Evolutionary conservation across 2,113 vertebrate genomes (phyloP).

Genomic region (Taxidea taxus): DNA sequence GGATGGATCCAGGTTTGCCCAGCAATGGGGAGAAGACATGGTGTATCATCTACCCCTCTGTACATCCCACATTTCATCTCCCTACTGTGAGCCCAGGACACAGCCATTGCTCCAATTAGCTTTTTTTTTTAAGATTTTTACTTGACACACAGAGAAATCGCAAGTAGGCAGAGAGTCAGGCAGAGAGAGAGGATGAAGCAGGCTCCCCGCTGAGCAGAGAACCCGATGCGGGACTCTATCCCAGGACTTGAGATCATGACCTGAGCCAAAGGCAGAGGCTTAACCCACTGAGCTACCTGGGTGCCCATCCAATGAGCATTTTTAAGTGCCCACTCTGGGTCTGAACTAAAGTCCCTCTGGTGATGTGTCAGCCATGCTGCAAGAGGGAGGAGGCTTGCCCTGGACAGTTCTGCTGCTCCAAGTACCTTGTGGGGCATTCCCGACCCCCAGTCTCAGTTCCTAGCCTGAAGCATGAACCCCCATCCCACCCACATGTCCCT

Average conservation of each 20-base stretch:
- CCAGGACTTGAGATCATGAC: too few species aligned
- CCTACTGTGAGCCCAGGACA: not conserved
- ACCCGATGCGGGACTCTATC: too few species aligned
- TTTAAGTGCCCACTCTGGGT: not conserved
- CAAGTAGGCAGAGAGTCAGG: too few species aligned
- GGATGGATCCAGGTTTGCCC: not conserved
- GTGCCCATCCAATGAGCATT: not conserved
- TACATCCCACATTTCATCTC: accelerated
- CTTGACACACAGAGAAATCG: too few species aligned
- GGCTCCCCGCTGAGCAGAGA: too few species aligned
- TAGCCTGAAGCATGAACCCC: not conserved
- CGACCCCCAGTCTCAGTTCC: not conserved
- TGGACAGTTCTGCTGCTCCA: not conserved
- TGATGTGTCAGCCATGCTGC: accelerated
- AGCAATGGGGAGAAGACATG: not conserved
- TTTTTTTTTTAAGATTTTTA: too few species aligned
- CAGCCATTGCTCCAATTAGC: not conserved
- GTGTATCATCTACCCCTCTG: accelerated
- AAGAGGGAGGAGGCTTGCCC: not conserved
- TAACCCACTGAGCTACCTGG: too few species aligned
- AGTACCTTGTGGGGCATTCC: not conserved
- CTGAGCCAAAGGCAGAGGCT: too few species aligned
- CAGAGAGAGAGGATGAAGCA: too few species aligned
- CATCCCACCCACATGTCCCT: not conserved
- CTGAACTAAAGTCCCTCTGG: not conserved